Evolutionary conservation across 1,140 invertebrate species (phyloP).

Genomic region (Trichonephila inaurata): DNA sequence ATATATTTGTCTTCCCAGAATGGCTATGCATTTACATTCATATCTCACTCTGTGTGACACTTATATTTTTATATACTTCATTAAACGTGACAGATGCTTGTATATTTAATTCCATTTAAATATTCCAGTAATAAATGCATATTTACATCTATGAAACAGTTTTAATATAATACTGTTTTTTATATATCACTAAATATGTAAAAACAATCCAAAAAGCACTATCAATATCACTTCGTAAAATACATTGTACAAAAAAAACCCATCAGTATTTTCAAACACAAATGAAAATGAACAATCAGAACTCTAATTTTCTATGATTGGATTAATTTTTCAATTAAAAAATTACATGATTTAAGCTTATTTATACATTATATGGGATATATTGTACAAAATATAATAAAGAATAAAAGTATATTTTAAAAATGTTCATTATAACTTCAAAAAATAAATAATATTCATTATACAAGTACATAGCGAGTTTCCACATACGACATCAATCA

Average conservation of each 20-base stretch:
- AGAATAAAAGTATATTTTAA: slow-evolving; percentile 11
- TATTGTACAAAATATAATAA: neutral
- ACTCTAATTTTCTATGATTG: no score
- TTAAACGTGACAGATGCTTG: no score
- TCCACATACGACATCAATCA: slow-evolving; percentile 18
- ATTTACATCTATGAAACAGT: no score
- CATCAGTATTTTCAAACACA: no score
- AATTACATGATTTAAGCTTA: neutral
- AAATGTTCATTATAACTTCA: slow-evolving; percentile 45
- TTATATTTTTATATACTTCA: neutral
- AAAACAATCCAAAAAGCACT: no score
- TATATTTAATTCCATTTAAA: no score
- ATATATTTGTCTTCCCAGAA: neutral
- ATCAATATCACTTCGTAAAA: no score
- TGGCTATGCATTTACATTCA: neutral
- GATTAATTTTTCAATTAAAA: neutral
- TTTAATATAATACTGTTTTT: no score
- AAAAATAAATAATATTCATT: slow-evolving; percentile 58
- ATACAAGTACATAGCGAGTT: neutral
- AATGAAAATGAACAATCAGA: no score
- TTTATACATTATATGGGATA: slow-evolving; percentile 7
- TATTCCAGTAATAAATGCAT: no score
- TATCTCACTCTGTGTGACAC: neutral
- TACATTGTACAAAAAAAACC: no score
- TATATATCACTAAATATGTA: no score